phyloP scores from a whole-genome alignment of 2,888 invertebrate species.

The Ophioninae sp. region DNA sequence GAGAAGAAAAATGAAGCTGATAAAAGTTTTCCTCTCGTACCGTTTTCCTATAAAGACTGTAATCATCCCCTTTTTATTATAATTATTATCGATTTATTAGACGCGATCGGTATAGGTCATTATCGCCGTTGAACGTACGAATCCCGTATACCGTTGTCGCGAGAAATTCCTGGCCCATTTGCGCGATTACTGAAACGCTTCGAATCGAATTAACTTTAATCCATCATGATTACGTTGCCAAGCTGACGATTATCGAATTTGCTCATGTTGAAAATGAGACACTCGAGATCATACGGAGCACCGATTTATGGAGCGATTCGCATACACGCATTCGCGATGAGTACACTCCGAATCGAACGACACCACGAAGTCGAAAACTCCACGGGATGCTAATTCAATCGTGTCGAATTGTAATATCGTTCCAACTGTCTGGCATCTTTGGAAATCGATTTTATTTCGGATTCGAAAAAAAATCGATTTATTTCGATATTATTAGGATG shows the following conservation, averaged over 20 bases:
- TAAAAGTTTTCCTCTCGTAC: constrained; percentile 52
- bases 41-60: constrained; percentile 72
- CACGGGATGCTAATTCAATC: not conserved
- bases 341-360: not conserved
- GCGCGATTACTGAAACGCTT: constrained; percentile 59
- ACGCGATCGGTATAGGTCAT: constrained; percentile 55
- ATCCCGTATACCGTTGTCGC: not conserved
- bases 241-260: constrained; percentile 67
- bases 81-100: constrained; percentile 73
- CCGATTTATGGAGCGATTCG: constrained; percentile 9
- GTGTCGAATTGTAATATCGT: not conserved
- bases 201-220: constrained; percentile 77
- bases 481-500: constrained; percentile 30
- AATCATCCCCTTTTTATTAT: constrained; percentile 74
- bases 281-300: not conserved
- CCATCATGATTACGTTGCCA: constrained; percentile 70
- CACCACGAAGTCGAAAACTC: not conserved
- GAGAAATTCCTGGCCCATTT: constrained; percentile 46
- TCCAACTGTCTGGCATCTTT: not conserved
- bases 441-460: not conserved
- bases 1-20: constrained; percentile 18
- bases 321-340: not conserved
- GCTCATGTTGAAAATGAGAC: constrained; percentile 6
- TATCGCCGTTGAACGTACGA: not conserved
- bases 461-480: not conserved